Base-by-base conservation (phyloP, 1,140 invertebrate species). In the Trichoplusia ni region DNA sequence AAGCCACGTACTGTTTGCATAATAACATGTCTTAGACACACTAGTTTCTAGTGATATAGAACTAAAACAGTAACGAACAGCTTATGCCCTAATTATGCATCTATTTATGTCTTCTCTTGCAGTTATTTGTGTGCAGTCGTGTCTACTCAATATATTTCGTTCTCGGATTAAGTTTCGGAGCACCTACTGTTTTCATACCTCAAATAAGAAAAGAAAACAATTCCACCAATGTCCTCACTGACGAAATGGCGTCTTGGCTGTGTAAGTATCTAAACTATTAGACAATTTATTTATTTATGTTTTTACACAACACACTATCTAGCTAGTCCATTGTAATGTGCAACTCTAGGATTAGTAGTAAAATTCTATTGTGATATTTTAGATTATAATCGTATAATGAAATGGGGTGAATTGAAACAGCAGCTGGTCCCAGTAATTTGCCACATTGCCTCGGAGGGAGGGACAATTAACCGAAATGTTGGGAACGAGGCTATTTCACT, bases 131-230 rank as follows among this genome's bases (percentile, higher is more conserved):
- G 29, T 66, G 58, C 16, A 53, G 65, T 7, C 62, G 42, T 8
- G 27, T 63, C 7, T 64, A 40, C 19, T 59, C 31, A 14, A 58
- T 47, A 44, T 69, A 65, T 46, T 72, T 72, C 46, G 53, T 62
- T 21, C 38, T 51, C 8, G 67, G 67, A 11, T 29, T 73, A 11
- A 40, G 53, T 31, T 63, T 67, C 33, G 71, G 71, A 13, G 33
- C 60, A 1, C 67, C 67, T 4, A 73, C 63, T n/a, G 64, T 72
- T 4, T 18, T 67, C 11, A 61, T 73, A 11, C 46, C 67, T 6
- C 67, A 73, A 56, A 35, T 67, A 37, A 54, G 60, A 59, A 63
- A 13, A 11, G 54, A 65, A 29, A 56, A 58, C 1, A 67, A 67
- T 35, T 58, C 51, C 25, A 58, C 49, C 4, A 44, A 64, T 7